Conservation (phyloP, 1,140 invertebrate genomes). For the Drosophila burlai region DNA sequence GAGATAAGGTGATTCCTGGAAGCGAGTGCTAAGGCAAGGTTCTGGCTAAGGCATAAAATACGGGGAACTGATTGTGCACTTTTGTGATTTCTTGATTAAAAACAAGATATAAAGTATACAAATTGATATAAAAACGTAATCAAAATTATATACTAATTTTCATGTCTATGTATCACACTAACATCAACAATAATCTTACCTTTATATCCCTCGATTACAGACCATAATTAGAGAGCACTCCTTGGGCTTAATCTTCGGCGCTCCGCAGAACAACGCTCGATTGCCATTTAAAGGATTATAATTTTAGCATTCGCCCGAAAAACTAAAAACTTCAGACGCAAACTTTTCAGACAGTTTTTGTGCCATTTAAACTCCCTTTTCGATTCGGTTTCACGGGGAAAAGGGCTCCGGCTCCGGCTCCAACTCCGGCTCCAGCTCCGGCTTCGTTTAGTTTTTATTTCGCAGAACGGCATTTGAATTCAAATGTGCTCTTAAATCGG, state of each 20-base stretch:
- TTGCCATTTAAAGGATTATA: conserved; percentile 79
- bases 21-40: background rate
- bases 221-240: conserved; percentile 41
- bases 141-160: background rate
- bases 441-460: conserved; percentile 66
- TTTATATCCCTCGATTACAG: conserved; percentile 1
- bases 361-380: conserved; percentile 57
- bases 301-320: conserved; percentile 61
- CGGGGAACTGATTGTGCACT: too few species aligned
- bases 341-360: conserved; percentile 83
- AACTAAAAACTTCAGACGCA: conserved; percentile 68
- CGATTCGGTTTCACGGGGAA: background rate
- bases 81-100: background rate
- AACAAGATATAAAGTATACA: background rate
- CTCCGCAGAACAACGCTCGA: conserved; percentile 30
- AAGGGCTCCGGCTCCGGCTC: background rate
- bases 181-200: background rate
- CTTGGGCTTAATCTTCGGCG: conserved; percentile 45
- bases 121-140: background rate
- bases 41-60: background rate
- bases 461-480: conserved; percentile 71
- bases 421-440: background rate
- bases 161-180: background rate
- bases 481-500: conserved; percentile 83
- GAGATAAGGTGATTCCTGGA: conserved; percentile 22